Conservation (phyloP, 2,113 vertebrate species). For the Ptilorrhoa leucosticta region DNA sequence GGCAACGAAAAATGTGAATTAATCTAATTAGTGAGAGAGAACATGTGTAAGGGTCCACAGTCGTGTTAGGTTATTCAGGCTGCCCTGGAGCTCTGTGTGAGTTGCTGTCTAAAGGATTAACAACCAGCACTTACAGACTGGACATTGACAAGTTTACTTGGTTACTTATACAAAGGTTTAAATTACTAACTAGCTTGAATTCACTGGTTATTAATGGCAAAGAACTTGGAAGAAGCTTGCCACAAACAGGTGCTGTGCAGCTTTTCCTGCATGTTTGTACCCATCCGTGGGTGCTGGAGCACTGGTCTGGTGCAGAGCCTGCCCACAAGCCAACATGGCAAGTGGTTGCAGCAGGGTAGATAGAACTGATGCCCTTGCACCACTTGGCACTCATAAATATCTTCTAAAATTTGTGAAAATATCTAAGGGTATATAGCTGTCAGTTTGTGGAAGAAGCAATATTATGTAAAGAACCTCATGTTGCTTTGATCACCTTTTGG, state of each 20-base stretch:
- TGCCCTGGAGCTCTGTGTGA: background rate
- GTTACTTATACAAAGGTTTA: background rate
- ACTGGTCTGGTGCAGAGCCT: background rate
- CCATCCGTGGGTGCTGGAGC: background rate
- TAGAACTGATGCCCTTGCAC: background rate
- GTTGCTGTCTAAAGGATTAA: background rate
- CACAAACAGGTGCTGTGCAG: background rate
- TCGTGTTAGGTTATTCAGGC: background rate
- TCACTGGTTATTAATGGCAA: background rate
- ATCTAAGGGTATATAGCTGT: background rate
- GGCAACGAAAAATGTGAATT: background rate
- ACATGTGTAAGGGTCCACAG: background rate
- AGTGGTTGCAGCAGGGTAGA: background rate
- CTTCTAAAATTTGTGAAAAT: background rate
- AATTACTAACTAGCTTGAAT: background rate
- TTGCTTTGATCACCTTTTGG: background rate
- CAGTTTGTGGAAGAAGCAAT: background rate
- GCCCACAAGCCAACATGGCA: background rate
- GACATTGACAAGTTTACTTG: background rate
- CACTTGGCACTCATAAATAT: background rate
- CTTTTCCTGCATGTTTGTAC: background rate
- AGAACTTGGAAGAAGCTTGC: background rate
- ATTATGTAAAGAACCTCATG: accelerated
- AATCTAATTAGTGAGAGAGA: background rate
- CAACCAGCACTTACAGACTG: background rate